Base-by-base conservation (phyloP, 2,797 vertebrate species). In the Lacerta viridis region DNA sequence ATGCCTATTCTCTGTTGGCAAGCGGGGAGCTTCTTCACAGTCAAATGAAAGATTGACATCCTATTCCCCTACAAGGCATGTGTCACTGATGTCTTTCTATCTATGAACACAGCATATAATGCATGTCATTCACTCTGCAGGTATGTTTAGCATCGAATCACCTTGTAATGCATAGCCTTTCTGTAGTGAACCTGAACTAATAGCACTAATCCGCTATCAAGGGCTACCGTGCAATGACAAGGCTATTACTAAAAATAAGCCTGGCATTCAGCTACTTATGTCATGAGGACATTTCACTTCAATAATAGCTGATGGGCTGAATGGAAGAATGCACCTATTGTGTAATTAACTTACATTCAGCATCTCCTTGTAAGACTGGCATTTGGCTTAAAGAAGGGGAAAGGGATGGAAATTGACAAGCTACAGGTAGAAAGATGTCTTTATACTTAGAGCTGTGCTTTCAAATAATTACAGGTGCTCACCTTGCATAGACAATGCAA, bases 381-480 rank as follows among this genome's bases (percentile, higher is more conserved):
- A 59, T 76, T 72, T 82, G 55, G 17, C 36, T 72, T 61, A 87
- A 85, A 9, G 69, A 80, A 50, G 69, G n/a, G 15, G 29, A 59
- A 43, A 23, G 74, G 41, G 71, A 36, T 50, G 43, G 43, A 76
- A 84, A 25, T 25, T 84, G 55, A 82, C 46, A 86, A 39, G 64
- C 15, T 29, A 80, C 15, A 43, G 46, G 50, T n/a, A 69, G 23
- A 83, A 84, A 80, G 86, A 81, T 39, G 55, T 76, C 71, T 86
- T 59, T 61, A 55, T 66, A 74, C 39, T 4, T 17, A 77, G 43
- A 13, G 33, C 33, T 68, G 29, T 85, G 83, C 78, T 61, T 84
- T 87, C 55, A 86, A 68, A 85, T 55, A 81, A 81, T 18, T 89
- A 20, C 69, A 89, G 78, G 59, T 81, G 59, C 72, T 89, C 69